phyloP scores from a whole-genome alignment of 2,888 invertebrate genomes.

The Lysandra bellargus region DNA sequence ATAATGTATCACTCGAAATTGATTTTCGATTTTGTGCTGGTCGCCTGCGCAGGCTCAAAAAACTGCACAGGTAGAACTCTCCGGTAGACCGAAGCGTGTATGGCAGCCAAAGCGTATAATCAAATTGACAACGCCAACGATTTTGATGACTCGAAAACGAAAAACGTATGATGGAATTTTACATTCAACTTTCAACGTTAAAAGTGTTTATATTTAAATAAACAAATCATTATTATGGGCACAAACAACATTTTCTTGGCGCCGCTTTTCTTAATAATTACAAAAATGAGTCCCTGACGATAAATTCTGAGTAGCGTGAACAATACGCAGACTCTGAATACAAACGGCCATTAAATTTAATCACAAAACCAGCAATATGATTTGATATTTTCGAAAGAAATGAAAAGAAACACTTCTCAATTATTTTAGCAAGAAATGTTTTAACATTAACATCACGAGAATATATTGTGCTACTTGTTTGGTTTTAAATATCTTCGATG shows the following conservation, averaged over 20 bases:
- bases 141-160: too few species aligned
- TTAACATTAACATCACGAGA: background rate
- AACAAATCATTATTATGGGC: background rate
- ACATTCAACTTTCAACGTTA: too few species aligned
- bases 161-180: background rate
- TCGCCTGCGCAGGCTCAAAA: too few species aligned
- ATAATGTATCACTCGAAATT: too few species aligned
- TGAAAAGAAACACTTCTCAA: background rate
- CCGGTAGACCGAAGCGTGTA: too few species aligned
- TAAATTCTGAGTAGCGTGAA: background rate
- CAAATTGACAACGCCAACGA: too few species aligned
- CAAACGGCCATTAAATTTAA: background rate
- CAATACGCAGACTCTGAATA: constrained; percentile 2
- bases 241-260: background rate
- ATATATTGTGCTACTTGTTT: background rate
- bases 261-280: background rate
- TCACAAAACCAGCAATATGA: constrained; percentile 10
- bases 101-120: too few species aligned
- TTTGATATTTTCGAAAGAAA: background rate
- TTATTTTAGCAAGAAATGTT: background rate
- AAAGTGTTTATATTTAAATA: too few species aligned
- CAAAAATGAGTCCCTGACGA: background rate
- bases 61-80: too few species aligned
- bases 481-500: too few species aligned
- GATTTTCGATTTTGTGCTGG: too few species aligned